phyloP scores from a whole-genome alignment of 2,113 vertebrate species.

The Phoxinus phoxinus region DNA sequence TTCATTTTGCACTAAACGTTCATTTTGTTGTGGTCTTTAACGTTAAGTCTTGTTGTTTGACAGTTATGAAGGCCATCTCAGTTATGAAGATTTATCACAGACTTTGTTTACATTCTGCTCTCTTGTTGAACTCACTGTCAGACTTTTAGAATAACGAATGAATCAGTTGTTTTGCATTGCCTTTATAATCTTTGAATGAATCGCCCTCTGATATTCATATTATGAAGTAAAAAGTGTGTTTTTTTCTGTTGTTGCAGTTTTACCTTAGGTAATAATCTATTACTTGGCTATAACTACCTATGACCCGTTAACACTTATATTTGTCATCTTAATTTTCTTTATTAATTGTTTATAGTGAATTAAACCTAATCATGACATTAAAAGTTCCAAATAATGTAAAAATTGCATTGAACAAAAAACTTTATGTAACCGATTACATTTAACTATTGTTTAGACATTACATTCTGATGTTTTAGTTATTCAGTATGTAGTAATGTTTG shows the following conservation, averaged over 20 bases:
- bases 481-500: neutral
- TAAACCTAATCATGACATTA: too few species aligned
- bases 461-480: neutral
- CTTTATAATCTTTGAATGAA: neutral
- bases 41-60: too few species aligned
- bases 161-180: neutral
- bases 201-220: neutral
- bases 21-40: too few species aligned
- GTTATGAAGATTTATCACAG: slow-evolving; percentile 83
- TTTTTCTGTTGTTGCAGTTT: neutral
- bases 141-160: neutral
- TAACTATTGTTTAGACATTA: neutral
- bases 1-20: too few species aligned
- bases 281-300: too few species aligned
- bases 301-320: too few species aligned
- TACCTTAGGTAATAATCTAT: too few species aligned
- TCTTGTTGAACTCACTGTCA: neutral
- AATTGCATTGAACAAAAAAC: too few species aligned
- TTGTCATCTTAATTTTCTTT: too few species aligned
- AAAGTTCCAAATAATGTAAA: too few species aligned
- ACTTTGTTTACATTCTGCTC: slow-evolving; percentile 4
- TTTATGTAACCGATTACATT: too few species aligned
- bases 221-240: neutral
- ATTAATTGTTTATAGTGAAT: too few species aligned
- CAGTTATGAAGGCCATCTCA: slow-evolving; percentile 91